A percentile compares a stretch with the other conserved stretches of the same genome.
phyloP scores from a whole-genome alignment of 2,888 invertebrate species.

The Phortica magna region DNA sequence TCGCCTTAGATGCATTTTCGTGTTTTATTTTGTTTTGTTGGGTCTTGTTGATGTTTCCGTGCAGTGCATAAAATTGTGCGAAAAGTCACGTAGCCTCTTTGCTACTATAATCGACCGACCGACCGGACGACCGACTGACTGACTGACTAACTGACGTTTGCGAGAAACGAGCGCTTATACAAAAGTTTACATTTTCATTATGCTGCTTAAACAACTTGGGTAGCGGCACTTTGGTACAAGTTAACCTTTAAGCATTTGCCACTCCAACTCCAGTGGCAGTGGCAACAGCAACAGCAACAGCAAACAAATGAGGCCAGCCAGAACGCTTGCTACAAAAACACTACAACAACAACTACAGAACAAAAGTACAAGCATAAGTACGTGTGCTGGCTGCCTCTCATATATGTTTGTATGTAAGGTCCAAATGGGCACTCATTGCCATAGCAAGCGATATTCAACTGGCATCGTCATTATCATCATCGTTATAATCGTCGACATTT shows the following conservation, averaged over 20 bases:
- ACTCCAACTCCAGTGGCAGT: background rate
- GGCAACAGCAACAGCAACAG: background rate
- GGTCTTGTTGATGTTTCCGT: background rate
- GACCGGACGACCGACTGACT: background rate
- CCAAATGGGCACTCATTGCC: background rate
- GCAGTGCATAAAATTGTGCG: slow-evolving; percentile 52
- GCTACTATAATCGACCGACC: slow-evolving; percentile 41
- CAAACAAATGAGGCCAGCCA: slow-evolving; percentile 52
- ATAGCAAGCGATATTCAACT: slow-evolving; percentile 3
- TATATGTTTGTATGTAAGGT: no score
- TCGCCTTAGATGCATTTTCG: background rate
- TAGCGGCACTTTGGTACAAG: slow-evolving; percentile 2
- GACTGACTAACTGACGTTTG: no score
- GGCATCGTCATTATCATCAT: background rate
- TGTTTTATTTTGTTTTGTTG: background rate
- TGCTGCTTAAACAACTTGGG: slow-evolving; percentile 54
- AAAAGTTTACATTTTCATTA: slow-evolving; percentile 57
- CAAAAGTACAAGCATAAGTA: background rate
- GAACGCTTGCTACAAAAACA: background rate
- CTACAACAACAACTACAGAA: background rate
- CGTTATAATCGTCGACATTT: background rate
- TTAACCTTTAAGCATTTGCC: background rate
- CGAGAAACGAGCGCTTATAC: background rate
- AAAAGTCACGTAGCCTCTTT: slow-evolving; percentile 60
- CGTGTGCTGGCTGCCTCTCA: background rate